These are phyloP conservation scores for Strongylocentrotus purpuratus DNA, from an alignment of 35 echinoderm and acorn worm genomes.

Conservation along the genomic window DNA sequence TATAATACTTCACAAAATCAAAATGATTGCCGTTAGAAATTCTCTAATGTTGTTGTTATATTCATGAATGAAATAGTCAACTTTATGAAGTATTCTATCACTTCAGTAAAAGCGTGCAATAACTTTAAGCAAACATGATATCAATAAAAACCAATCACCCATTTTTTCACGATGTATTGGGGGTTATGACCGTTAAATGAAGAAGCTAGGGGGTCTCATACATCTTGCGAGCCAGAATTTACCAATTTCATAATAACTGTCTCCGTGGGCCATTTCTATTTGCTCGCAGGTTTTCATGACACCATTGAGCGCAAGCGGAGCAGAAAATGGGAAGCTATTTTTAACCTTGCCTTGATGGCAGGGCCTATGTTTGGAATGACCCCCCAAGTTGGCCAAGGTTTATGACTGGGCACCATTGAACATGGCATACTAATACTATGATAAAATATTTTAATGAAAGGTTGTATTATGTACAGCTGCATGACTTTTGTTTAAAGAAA, in stretches of 20 bases:
- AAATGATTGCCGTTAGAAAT: background rate
- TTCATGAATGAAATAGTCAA: background rate
- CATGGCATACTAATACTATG: background rate
- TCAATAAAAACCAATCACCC: background rate
- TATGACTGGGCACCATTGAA: background rate
- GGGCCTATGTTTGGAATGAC: background rate
- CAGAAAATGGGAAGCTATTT: constrained; percentile 10
- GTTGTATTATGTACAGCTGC: background rate
- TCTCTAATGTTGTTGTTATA: background rate
- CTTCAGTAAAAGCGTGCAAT: background rate
- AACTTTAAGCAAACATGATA: background rate
- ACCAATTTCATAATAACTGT: background rate
- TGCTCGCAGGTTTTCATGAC: background rate
- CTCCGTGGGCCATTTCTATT: background rate
- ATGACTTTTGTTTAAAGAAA: background rate
- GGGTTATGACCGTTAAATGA: background rate
- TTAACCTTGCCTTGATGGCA: background rate
- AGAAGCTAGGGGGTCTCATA: background rate
- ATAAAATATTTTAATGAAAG: background rate
- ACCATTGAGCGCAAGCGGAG: background rate
- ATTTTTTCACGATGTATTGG: background rate
- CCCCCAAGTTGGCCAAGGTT: background rate
- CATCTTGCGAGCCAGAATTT: background rate
- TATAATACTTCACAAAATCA: background rate
- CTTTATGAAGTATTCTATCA: background rate